Percentiles rank a stretch among this genome's conserved stretches.
phyloP scores from a whole-genome alignment of 2,888 invertebrate genomes.

The Cosmorhoe ocellata region DNA sequence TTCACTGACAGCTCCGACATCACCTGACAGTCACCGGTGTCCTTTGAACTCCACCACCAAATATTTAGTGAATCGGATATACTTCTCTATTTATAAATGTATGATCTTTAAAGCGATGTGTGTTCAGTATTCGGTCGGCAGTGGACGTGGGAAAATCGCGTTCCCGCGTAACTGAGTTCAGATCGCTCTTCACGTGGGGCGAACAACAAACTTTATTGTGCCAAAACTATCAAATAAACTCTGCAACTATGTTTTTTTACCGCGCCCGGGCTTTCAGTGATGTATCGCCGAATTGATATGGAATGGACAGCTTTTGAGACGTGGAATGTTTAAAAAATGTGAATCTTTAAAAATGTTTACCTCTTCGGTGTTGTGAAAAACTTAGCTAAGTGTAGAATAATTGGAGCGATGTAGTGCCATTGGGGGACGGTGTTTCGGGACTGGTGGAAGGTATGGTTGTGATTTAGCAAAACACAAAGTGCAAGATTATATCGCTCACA shows the following conservation, averaged over 20 bases:
- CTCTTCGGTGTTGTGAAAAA: constrained; percentile 81
- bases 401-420: constrained; percentile 55
- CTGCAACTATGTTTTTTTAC: constrained; percentile 48
- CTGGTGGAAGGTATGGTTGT: constrained; percentile 67
- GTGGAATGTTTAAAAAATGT: constrained; percentile 63
- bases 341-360: constrained; percentile 73
- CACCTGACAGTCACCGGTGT: constrained; percentile 71
- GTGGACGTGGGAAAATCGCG: constrained; percentile 55
- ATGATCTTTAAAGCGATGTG: constrained; percentile 59
- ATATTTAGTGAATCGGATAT: constrained; percentile 63
- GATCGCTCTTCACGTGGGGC: constrained; percentile 59
- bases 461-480: constrained; percentile 55
- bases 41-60: constrained; percentile 57
- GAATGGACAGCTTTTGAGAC: constrained; percentile 46
- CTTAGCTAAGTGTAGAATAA: constrained; percentile 57
- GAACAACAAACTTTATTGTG: constrained; percentile 62
- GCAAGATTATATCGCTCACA: constrained; percentile 47
- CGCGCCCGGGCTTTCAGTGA: constrained; percentile 44
- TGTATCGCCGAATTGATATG: constrained; percentile 57
- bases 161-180: constrained; percentile 47
- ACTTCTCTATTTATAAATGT: constrained; percentile 75
- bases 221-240: constrained; percentile 63
- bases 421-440: constrained; percentile 44
- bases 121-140: constrained; percentile 59
- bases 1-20: constrained; percentile 74